phyloP scores from a whole-genome alignment of 2,888 invertebrate species.

The Lepidocyrtinus sp. region DNA sequence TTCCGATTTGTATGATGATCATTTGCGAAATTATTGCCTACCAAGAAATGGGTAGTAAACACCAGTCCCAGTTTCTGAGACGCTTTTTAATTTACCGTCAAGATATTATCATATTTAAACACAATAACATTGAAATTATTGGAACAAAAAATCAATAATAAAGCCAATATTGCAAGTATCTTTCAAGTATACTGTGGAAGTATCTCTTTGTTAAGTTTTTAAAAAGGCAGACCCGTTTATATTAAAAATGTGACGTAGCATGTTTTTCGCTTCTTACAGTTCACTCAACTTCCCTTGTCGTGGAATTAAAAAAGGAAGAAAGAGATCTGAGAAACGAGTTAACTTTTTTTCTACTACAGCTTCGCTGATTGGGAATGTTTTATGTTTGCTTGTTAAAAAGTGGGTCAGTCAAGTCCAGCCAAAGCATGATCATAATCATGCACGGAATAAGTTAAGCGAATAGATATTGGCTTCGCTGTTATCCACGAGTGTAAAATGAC shows the following conservation, averaged over 20 bases:
- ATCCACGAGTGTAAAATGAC: conserved; percentile 4
- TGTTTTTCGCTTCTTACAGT: conserved; percentile 25
- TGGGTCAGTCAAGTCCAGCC: conserved; percentile 56
- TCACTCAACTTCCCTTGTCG: conserved; percentile 53
- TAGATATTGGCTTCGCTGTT: background rate
- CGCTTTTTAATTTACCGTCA: too few species aligned
- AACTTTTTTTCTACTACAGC: conserved; percentile 12
- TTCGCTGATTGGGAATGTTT: conserved; percentile 22
- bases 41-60: too few species aligned
- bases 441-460: background rate
- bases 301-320: conserved; percentile 5
- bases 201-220: background rate
- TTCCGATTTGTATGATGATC: too few species aligned
- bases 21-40: too few species aligned
- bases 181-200: too few species aligned
- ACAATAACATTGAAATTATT: too few species aligned
- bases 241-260: background rate
- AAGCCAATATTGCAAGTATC: too few species aligned
- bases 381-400: conserved; percentile 33
- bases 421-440: background rate
- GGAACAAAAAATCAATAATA: too few species aligned
- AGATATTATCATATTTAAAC: too few species aligned
- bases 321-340: conserved; percentile 32
- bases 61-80: too few species aligned
- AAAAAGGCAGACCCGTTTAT: background rate